Evolutionary conservation across 1,140 invertebrate species (phyloP).

Genomic region (Ganaspis sp.): DNA sequence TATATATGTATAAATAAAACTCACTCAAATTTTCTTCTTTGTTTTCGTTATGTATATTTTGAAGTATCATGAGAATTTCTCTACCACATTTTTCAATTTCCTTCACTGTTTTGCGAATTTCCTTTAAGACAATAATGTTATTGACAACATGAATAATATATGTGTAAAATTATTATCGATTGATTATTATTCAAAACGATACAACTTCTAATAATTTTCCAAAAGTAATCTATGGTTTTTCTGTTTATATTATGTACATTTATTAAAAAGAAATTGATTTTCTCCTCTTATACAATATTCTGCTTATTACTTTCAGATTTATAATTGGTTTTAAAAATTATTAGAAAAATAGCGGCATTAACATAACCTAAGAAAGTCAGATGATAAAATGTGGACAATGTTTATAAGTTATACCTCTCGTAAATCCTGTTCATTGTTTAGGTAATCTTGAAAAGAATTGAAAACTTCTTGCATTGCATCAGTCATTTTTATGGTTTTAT

Average conservation of each 20-base stretch:
- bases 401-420: constrained; percentile 77
- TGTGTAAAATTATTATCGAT: constrained; percentile 4
- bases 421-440: constrained; percentile 81
- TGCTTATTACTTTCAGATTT: no score
- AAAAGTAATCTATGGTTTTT: no score
- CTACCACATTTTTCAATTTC: constrained; percentile 83
- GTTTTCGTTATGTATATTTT: constrained; percentile 83
- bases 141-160: not conserved
- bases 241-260: no score
- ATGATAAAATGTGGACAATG: constrained; percentile 17
- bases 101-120: constrained; percentile 82
- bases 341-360: constrained; percentile 6
- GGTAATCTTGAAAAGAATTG: constrained; percentile 80
- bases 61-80: constrained; percentile 83
- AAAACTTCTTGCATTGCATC: constrained; percentile 76
- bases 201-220: no score
- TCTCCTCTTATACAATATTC: no score
- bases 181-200: no score
- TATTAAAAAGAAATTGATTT: no score
- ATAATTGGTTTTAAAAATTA: no score
- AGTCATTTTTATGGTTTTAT: constrained; percentile 51
- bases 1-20: constrained; percentile 33
- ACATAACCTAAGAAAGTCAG: constrained; percentile 38
- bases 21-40: constrained; percentile 77
- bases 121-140: constrained; percentile 73